Conservation (phyloP, 1,140 invertebrate genomes). For the Bilobella aurantiaca region DNA sequence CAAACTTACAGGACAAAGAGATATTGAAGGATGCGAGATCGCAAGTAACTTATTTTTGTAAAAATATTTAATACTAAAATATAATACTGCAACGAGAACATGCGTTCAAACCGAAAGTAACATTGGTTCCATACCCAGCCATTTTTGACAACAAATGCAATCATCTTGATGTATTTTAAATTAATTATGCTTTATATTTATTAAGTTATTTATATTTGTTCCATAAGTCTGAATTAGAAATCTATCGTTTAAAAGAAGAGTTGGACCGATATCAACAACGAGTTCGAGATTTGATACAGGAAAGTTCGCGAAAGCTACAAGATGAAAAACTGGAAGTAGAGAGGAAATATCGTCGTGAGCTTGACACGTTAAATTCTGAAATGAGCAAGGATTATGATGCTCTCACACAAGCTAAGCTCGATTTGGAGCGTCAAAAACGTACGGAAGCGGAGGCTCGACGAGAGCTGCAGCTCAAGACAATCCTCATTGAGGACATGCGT, state of each 20-base stretch:
- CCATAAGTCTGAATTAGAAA: conserved; percentile 49
- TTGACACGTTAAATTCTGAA: conserved; percentile 64
- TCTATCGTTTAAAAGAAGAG: conserved; percentile 61
- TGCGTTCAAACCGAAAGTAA: neutral
- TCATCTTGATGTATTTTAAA: neutral
- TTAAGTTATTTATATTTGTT: neutral
- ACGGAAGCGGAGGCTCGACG: conserved; percentile 60
- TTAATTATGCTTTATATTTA: too few species aligned
- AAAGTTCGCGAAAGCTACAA: conserved; percentile 48
- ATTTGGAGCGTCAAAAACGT: conserved; percentile 62
- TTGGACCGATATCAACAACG: conserved; percentile 58
- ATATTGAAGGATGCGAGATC: conserved; percentile 67
- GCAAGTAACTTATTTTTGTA: too few species aligned
- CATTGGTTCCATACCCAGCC: neutral
- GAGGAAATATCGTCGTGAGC: conserved; percentile 57
- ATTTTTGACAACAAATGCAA: neutral
- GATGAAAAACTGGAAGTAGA: conserved; percentile 63
- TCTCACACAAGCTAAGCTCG: conserved; percentile 60
- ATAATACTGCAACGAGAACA: neutral
- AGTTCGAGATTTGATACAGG: conserved; percentile 47
- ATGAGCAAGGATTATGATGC: conserved; percentile 66
- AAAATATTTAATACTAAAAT: too few species aligned
- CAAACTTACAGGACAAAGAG: conserved; percentile 56
- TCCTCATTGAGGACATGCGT: conserved; percentile 61
- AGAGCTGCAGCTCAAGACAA: conserved; percentile 58